These are phyloP conservation scores for Chrysolophus pictus DNA, from an alignment of 2,797 vertebrate genomes.

Conservation along the genomic window DNA sequence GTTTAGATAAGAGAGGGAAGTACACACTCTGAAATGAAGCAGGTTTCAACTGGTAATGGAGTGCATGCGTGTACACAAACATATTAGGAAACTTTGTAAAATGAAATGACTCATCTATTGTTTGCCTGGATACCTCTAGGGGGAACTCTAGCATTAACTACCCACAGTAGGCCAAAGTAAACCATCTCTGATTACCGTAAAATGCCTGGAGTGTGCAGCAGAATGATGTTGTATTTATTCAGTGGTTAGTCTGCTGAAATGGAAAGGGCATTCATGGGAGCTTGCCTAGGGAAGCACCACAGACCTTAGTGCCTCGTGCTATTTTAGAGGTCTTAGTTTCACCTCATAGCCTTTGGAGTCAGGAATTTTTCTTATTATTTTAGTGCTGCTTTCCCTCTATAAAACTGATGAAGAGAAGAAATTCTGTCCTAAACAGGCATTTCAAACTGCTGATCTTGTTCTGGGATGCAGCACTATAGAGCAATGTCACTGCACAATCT, in stretches of 20 bases:
- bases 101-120: not conserved
- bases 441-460: not conserved
- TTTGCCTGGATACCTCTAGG: slow-evolving; percentile 29
- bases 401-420: not conserved
- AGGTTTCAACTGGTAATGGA: not conserved
- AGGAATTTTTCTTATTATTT: not conserved
- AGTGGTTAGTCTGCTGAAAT: not conserved
- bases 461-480: not conserved
- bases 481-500: not conserved
- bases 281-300: not conserved
- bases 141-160: slow-evolving; percentile 42
- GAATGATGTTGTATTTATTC: not conserved
- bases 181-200: not conserved
- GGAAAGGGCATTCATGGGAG: not conserved
- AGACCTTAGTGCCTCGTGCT: not conserved
- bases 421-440: not conserved
- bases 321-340: not conserved
- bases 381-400: not conserved
- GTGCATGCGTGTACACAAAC: fast-evolving
- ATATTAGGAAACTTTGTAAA: not conserved
- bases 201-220: not conserved
- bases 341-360: not conserved
- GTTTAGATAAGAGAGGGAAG: not conserved
- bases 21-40: not conserved
- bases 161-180: not conserved